phyloP scores from a whole-genome alignment of 1,140 invertebrate species.

The Sitobion miscanthi region DNA sequence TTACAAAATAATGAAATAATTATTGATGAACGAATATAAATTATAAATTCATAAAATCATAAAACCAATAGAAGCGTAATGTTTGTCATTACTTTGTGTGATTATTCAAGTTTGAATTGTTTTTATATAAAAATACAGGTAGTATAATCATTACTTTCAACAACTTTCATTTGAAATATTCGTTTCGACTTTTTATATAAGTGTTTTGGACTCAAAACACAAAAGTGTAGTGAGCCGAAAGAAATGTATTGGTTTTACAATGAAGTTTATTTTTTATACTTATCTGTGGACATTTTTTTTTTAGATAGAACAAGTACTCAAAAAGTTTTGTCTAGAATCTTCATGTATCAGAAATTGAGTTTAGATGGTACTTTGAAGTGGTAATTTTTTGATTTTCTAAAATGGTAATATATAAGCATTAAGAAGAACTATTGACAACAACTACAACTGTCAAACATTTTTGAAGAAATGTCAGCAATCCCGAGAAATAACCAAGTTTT shows the following conservation, averaged over 20 bases:
- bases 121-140: background rate
- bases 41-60: background rate
- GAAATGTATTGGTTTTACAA: background rate
- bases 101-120: background rate
- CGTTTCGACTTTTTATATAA: background rate
- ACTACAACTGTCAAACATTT: background rate
- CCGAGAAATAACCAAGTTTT: background rate
- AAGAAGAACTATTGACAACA: conserved; percentile 8
- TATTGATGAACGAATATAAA: background rate
- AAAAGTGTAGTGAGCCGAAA: background rate
- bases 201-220: background rate
- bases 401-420: background rate
- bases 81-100: background rate
- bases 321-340: background rate
- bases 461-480: background rate
- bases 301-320: background rate
- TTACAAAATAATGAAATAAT: background rate
- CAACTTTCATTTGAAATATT: background rate
- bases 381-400: background rate
- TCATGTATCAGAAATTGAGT: background rate
- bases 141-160: background rate
- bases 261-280: background rate
- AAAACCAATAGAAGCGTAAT: background rate
- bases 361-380: background rate
- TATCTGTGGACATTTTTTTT: background rate